phyloP scores from a whole-genome alignment of 2,113 vertebrate species.

The Anser cygnoides region DNA sequence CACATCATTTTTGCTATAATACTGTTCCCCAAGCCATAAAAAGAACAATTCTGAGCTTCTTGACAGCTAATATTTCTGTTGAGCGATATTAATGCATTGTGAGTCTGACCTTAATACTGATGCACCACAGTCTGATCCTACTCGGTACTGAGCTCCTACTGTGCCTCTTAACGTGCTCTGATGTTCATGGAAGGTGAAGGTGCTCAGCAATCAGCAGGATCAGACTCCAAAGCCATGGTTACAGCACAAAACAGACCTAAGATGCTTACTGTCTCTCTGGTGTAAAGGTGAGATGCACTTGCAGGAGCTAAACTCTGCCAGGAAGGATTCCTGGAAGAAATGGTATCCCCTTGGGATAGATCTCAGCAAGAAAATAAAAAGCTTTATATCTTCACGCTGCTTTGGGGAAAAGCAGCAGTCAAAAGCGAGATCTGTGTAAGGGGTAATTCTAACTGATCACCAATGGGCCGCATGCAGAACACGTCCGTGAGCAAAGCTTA shows the following conservation, averaged over 20 bases:
- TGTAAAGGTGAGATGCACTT: not conserved
- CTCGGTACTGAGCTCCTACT: not conserved
- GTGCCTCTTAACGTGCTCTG: not conserved
- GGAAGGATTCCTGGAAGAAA: slow-evolving; percentile 1
- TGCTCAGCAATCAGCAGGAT: not conserved
- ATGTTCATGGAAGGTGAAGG: fast-evolving
- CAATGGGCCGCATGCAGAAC: not conserved
- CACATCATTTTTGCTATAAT: not conserved
- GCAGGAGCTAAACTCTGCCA: not conserved
- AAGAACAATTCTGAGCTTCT: slow-evolving; percentile 46
- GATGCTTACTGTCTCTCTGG: not conserved
- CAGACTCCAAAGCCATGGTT: not conserved
- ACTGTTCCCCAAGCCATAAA: slow-evolving; percentile 46
- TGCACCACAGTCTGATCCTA: not conserved
- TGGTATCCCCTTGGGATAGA: not conserved
- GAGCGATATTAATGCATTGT: not conserved
- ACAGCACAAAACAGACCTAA: not conserved
- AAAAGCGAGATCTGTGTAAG: not conserved
- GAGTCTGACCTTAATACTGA: slow-evolving; percentile 36
- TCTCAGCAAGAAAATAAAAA: slow-evolving; percentile 3
- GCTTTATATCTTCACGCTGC: not conserved
- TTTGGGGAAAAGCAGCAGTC: not conserved
- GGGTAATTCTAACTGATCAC: not conserved
- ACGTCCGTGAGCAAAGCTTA: not conserved
- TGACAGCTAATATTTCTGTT: slow-evolving; percentile 62